phyloP scores from a whole-genome alignment of 2,888 invertebrate species.

The Pachydiplax longipennis region DNA sequence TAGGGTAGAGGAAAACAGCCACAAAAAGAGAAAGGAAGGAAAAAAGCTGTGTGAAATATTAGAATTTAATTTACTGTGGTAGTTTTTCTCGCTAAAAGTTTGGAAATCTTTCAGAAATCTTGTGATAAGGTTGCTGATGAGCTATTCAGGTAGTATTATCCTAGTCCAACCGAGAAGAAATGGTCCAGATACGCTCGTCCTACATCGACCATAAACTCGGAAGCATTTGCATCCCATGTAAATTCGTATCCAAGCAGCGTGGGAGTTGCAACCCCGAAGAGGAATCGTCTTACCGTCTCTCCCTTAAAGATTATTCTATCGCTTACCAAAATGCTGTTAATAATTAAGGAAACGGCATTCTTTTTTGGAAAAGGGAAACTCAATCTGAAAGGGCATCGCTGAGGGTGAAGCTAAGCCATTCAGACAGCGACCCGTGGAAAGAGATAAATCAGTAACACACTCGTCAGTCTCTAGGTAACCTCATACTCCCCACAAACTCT shows the following conservation, averaged over 20 bases:
- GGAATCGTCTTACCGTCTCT: background rate
- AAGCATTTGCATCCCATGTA: background rate
- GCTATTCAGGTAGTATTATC: background rate
- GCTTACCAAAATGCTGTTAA: background rate
- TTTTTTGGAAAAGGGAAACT: background rate
- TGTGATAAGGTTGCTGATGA: background rate
- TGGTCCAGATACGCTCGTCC: background rate
- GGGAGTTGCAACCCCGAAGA: background rate
- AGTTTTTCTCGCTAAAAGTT: too few relatives aligned
- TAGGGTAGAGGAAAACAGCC: too few relatives aligned
- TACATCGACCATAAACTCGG: background rate
- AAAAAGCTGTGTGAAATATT: too few relatives aligned
- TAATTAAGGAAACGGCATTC: background rate
- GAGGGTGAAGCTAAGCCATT: background rate
- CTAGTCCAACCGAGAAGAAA: background rate
- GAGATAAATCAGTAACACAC: background rate
- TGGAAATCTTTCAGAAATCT: too few relatives aligned
- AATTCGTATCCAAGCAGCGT: background rate
- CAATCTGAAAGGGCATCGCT: background rate
- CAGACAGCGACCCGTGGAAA: background rate
- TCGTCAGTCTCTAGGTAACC: background rate
- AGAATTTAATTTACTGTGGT: too few relatives aligned
- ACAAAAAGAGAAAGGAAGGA: too few relatives aligned
- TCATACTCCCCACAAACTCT: background rate
- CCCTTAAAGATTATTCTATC: background rate